phyloP scores from a whole-genome alignment of 2,113 vertebrate species.

The Bubo blakistoni region DNA sequence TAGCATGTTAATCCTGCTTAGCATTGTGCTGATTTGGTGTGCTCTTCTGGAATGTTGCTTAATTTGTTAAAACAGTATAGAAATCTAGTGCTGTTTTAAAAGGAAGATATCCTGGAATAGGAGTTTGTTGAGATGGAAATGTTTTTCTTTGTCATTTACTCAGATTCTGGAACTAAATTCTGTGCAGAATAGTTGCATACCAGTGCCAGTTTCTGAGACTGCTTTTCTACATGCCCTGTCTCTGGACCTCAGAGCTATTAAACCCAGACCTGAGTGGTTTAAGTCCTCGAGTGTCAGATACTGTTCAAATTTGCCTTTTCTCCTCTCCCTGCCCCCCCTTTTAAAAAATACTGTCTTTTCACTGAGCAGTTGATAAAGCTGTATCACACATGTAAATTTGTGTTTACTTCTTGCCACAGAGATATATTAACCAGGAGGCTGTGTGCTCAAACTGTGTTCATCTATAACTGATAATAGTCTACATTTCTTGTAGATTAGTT shows the following conservation, averaged over 20 bases:
- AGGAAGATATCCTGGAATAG: not conserved
- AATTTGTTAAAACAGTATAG: not conserved
- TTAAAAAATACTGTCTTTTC: not conserved
- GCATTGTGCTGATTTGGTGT: constrained; percentile 21
- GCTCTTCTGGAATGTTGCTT: constrained; percentile 25
- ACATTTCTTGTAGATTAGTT: not conserved
- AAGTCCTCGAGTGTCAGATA: not conserved
- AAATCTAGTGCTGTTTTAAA: not conserved
- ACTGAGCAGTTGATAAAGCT: not conserved
- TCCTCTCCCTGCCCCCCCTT: not conserved
- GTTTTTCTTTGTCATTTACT: not conserved
- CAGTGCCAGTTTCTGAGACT: not conserved
- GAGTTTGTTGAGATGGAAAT: not conserved
- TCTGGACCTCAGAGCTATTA: not conserved
- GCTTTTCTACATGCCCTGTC: not conserved
- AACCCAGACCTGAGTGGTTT: not conserved
- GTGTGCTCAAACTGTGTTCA: not conserved
- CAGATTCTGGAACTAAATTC: not conserved
- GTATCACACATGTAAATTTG: not conserved
- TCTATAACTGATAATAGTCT: not conserved
- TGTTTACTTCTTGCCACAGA: not conserved
- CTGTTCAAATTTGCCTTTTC: not conserved
- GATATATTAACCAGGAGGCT: not conserved
- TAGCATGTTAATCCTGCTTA: constrained; percentile 65
- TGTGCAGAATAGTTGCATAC: not conserved